phyloP scores from a whole-genome alignment of 2,888 invertebrate species.

The Philereme vetulata region DNA sequence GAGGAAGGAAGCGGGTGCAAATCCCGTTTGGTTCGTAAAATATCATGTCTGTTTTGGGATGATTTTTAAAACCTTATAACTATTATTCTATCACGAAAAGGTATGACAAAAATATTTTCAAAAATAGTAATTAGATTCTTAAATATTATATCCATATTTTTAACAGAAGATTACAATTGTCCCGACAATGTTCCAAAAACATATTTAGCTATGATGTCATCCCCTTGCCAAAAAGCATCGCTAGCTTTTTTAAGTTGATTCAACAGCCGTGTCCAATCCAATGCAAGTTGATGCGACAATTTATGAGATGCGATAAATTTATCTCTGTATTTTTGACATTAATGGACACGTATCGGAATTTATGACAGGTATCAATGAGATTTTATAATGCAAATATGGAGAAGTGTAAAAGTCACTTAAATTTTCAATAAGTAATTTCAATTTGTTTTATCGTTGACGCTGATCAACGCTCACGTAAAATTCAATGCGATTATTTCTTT shows the following conservation, averaged over 20 bases:
- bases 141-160: no score
- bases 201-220: constrained; percentile 12
- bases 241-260: constrained; percentile 4
- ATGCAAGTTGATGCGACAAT: constrained; percentile 22
- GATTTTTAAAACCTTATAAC: no score
- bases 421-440: constrained; percentile 15
- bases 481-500: background rate
- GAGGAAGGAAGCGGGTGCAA: no score
- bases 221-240: constrained; percentile 1
- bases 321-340: constrained; percentile 5
- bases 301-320: constrained; percentile 16
- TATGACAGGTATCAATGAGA: constrained; percentile 11
- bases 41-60: no score
- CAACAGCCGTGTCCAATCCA: constrained; percentile 20
- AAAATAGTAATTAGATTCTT: no score
- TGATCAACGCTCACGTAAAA: background rate
- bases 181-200: background rate
- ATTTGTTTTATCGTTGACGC: constrained; percentile 2
- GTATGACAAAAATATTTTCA: no score
- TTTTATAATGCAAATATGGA: constrained; percentile 11
- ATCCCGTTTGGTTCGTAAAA: no score
- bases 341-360: constrained; percentile 6
- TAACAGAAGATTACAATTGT: no score
- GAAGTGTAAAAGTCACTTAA: constrained; percentile 11
- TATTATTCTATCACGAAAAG: no score